phyloP scores from a whole-genome alignment of 2,888 invertebrate genomes.

The Troglohyphantes excavatus region DNA sequence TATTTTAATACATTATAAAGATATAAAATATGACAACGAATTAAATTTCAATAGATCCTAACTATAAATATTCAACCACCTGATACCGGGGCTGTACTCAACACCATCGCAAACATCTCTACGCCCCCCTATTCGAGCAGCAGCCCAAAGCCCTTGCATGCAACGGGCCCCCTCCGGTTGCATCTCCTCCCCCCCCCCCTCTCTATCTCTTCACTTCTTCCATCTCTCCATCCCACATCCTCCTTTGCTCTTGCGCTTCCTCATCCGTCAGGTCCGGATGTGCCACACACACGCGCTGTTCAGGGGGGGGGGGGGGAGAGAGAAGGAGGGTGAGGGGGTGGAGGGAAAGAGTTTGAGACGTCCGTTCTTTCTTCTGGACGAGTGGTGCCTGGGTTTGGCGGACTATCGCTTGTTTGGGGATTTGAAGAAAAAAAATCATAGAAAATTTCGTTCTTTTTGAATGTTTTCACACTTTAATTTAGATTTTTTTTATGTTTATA shows the following conservation, averaged over 20 bases:
- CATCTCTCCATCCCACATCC: constrained; percentile 44
- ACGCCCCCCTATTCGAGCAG: background rate
- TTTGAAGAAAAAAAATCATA: too few relatives aligned
- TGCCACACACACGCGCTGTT: constrained; percentile 21
- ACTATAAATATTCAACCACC: too few relatives aligned
- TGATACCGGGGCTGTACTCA: too few relatives aligned
- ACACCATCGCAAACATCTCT: background rate
- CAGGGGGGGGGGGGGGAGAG: constrained; percentile 6
- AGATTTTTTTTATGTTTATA: too few relatives aligned
- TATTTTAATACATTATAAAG: too few relatives aligned
- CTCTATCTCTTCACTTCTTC: constrained; percentile 47
- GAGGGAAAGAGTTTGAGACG: constrained; percentile 1
- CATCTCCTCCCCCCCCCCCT: background rate
- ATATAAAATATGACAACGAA: too few relatives aligned
- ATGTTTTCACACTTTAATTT: too few relatives aligned
- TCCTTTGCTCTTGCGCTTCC: constrained; percentile 47
- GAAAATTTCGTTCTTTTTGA: too few relatives aligned
- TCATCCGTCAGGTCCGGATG: constrained; percentile 30
- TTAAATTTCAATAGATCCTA: too few relatives aligned
- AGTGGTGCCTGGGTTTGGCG: too few relatives aligned
- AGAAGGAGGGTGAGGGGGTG: constrained; percentile 2
- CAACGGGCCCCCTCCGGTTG: constrained; percentile 28
- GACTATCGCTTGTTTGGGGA: too few relatives aligned
- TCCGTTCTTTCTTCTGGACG: background rate
- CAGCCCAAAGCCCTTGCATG: background rate